Conservation (phyloP, 2,113 vertebrate species). For the Camelus bactrianus region DNA sequence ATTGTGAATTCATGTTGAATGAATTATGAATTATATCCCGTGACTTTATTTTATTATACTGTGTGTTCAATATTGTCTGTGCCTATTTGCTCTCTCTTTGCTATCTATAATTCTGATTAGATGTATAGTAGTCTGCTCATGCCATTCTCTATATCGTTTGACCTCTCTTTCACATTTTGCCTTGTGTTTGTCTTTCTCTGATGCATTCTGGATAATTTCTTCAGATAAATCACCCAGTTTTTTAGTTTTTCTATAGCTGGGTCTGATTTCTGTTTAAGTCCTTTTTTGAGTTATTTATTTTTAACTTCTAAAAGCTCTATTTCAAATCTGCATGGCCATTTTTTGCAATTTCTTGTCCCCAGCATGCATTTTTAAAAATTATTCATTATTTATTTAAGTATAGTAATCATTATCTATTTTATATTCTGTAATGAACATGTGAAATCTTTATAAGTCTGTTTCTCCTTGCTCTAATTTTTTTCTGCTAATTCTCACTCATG, state of each 20-base stretch:
- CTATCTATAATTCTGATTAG: slow-evolving; percentile 18
- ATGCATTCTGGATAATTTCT: slow-evolving; percentile 34
- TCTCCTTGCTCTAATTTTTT: neutral
- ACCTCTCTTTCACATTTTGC: neutral
- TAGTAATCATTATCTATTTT: slow-evolving; percentile 17
- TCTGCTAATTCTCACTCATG: neutral
- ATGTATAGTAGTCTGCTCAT: neutral
- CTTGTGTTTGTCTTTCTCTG: neutral
- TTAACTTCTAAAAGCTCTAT: neutral
- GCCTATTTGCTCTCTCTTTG: neutral
- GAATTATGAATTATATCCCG: neutral
- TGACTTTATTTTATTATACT: neutral
- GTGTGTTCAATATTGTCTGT: neutral
- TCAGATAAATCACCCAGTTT: slow-evolving; percentile 16
- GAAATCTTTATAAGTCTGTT: slow-evolving; percentile 16
- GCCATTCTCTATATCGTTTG: neutral
- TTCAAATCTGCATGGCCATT: neutral
- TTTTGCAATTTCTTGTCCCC: neutral
- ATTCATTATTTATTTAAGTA: slow-evolving; percentile 16
- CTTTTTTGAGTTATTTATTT: neutral
- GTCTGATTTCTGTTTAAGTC: neutral
- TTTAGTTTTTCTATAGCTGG: neutral
- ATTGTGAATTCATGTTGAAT: neutral
- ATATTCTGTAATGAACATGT: slow-evolving; percentile 4
- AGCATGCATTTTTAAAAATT: neutral